A percentile compares a stretch with the other conserved stretches of the same genome.
Evolutionary conservation across 2,888 invertebrate species (phyloP).

Genomic region (Synanthedon vespiformis): DNA sequence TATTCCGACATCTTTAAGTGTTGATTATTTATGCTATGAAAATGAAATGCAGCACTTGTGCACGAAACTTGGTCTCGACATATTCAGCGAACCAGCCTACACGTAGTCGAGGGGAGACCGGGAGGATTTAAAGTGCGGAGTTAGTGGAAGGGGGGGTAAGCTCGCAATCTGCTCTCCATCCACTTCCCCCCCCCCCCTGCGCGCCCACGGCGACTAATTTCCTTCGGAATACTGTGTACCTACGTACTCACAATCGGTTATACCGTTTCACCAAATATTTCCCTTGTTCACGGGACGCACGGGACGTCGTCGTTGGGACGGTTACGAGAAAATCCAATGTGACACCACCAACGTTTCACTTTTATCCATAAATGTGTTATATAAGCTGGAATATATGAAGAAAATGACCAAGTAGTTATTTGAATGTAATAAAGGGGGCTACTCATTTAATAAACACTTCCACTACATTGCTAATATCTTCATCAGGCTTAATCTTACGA

Average conservation of each 20-base stretch:
- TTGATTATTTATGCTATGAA: background rate
- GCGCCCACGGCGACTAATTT: constrained; percentile 58
- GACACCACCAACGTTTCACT: too few relatives aligned
- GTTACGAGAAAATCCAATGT: too few relatives aligned
- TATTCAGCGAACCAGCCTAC: constrained; percentile 32
- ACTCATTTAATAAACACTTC: too few relatives aligned
- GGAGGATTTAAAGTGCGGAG: constrained; percentile 29
- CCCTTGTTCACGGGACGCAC: background rate
- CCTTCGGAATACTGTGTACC: constrained; percentile 41
- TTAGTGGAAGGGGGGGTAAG: constrained; percentile 6
- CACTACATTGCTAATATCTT: too few relatives aligned
- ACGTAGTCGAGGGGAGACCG: constrained; percentile 3
- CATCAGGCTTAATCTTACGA: too few relatives aligned
- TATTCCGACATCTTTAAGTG: background rate
- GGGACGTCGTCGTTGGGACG: background rate
- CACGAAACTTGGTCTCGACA: constrained; percentile 38
- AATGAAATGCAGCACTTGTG: constrained; percentile 26
- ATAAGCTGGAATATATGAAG: too few relatives aligned
- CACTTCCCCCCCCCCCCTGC: constrained; percentile 17
- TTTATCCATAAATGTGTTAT: too few relatives aligned
- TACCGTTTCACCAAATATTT: constrained; percentile 12
- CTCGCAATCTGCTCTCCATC: constrained; percentile 33
- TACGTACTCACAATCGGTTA: constrained; percentile 14
- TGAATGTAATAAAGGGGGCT: too few relatives aligned
- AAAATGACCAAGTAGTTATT: too few relatives aligned